Conservation (phyloP, 2,797 vertebrate genomes). For the Austrolebias charrua region DNA sequence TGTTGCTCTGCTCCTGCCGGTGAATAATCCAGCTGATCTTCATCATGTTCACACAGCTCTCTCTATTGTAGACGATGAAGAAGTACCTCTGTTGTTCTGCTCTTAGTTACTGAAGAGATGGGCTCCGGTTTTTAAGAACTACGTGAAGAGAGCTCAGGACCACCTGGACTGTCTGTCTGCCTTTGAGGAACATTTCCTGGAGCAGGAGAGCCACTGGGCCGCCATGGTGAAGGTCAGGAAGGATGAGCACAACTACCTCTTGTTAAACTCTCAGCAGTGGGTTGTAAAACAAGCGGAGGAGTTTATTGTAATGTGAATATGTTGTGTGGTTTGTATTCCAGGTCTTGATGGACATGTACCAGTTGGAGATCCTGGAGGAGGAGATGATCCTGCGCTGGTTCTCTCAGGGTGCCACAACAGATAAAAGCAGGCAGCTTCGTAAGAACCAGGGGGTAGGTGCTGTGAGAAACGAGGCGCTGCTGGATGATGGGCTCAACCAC, state of each 20-base stretch:
- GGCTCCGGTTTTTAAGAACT: constrained; percentile 95
- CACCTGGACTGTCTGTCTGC: constrained; percentile 89
- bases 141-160: constrained; percentile 91
- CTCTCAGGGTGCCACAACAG: constrained; percentile 78
- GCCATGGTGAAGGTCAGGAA: constrained; percentile 88
- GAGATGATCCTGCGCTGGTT: constrained; percentile 95
- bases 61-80: neutral
- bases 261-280: too few species aligned
- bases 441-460: constrained; percentile 89
- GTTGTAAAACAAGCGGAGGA: neutral
- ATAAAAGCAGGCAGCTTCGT: constrained; percentile 86
- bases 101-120: constrained; percentile 89
- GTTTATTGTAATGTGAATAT: neutral
- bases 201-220: constrained; percentile 84
- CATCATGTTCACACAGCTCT: neutral
- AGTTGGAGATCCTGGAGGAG: constrained; percentile 95
- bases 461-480: too few species aligned
- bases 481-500: too few species aligned
- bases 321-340: constrained; percentile 48
- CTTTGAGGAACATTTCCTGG: constrained; percentile 94
- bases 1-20: constrained; percentile 78
- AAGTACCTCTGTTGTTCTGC: neutral
- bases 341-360: constrained; percentile 94
- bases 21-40: constrained; percentile 30
- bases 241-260: neutral